Evolutionary conservation across 2,113 vertebrate genomes (phyloP).

Genomic region (Aphelocoma coerulescens): DNA sequence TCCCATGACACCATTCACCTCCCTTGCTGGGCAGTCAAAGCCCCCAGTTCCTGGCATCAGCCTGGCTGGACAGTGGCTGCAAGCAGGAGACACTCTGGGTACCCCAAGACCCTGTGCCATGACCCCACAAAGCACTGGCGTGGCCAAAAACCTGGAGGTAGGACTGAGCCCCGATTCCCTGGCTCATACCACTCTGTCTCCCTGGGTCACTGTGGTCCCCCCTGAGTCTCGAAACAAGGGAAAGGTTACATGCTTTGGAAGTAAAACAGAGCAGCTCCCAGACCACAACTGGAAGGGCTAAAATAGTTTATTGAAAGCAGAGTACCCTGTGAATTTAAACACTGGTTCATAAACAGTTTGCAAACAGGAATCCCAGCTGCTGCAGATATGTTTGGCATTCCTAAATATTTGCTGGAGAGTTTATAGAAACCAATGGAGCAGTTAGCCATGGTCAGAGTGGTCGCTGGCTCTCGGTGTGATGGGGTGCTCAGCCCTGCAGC

Average conservation of each 20-base stretch:
- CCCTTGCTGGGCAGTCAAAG: accelerated
- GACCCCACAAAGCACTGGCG: background rate
- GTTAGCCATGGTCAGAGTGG: background rate
- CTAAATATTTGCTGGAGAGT: constrained; percentile 34
- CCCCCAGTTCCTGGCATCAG: background rate
- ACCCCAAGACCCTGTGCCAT: background rate
- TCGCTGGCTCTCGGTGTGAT: accelerated
- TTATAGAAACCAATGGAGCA: background rate
- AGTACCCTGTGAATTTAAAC: constrained; percentile 8
- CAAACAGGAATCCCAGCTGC: background rate
- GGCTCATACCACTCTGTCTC: background rate
- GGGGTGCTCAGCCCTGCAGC: background rate
- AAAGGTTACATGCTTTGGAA: background rate
- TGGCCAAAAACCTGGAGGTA: background rate
- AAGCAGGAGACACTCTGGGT: background rate
- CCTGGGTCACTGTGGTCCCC: background rate
- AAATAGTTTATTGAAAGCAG: background rate
- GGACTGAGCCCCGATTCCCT: accelerated
- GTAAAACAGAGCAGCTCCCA: background rate
- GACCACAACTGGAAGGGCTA: background rate
- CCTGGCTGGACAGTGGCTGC: background rate
- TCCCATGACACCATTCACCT: background rate
- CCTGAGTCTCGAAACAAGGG: background rate
- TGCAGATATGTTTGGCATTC: constrained; percentile 18
- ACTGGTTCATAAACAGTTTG: background rate